Evolutionary conservation across 2,888 invertebrate genomes (phyloP), one percentile per base, ranked within the genome.

Genomic region (Parascotia fuliginaria): DNA sequence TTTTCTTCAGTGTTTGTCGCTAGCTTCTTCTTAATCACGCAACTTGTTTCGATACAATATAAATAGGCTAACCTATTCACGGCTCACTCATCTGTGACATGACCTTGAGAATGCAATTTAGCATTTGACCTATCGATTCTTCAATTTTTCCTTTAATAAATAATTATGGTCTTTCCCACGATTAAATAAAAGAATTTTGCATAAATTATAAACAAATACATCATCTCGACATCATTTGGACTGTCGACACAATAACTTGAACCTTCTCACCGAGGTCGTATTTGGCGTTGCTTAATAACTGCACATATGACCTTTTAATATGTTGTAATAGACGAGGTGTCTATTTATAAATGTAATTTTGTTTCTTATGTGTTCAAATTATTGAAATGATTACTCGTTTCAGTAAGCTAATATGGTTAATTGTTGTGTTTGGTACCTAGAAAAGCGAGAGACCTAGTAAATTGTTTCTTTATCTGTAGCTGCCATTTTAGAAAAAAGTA

Each of bases 231-330:
- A 5, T 19, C 9, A 19, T 19, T 33, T 33, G 11, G 15, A 5
- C 9, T 15, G 2, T 28, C 15, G 9, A 28, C 16, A 12, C 28
- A 41, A 19, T 15, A 22, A 29, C 9, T 19, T 22, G 40, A 43
- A n/a, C 34, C 37, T 48, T 46, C 38, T 19, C 15, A 29, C 15
- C n/a, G 16, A 49, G 39, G 43, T 34, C 43, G 43, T n/a, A 39
- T 13, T 4, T 12, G 22, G 27, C 9, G 12, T 42, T 49, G 28
- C 42, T 9, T 36, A 49, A 49, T 15, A 12, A 9, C 12, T 19
- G 39, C 11, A 11, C 28, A 39, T 3, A 4, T 48, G 32, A 42
- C 32, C 42, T 42, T 48, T 41, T 12, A 12, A 41, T 11, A 38
- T 48, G 24, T 48, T 42, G 48, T 19, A 48, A 48, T 9, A 11